phyloP scores from a whole-genome alignment of 2,113 vertebrate species.

The Syngnathoides biaculeatus region DNA sequence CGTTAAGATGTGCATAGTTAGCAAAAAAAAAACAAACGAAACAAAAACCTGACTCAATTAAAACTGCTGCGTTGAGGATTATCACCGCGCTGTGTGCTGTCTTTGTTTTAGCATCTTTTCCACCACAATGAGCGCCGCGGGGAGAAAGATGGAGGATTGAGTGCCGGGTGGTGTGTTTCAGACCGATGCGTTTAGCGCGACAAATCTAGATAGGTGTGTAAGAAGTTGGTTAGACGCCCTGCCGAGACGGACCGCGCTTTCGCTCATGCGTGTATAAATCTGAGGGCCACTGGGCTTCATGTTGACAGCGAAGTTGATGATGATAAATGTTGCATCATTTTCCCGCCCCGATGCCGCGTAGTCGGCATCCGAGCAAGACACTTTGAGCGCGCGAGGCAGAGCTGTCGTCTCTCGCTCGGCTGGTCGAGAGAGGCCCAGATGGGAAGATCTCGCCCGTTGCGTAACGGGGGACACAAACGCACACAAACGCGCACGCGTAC shows the following conservation, averaged over 20 bases:
- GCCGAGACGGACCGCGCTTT: slow-evolving; percentile 31
- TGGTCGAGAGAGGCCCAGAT: slow-evolving; percentile 68
- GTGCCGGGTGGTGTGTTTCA: not conserved
- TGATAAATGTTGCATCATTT: slow-evolving; percentile 11
- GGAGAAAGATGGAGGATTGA: slow-evolving; percentile 27
- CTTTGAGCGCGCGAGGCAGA: slow-evolving; percentile 52
- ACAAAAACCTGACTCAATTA: too few species aligned
- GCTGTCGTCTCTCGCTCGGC: slow-evolving; percentile 66
- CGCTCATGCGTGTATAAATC: slow-evolving; percentile 5
- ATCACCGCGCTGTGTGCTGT: slow-evolving; percentile 56
- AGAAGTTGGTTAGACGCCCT: slow-evolving; percentile 48
- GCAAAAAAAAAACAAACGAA: slow-evolving; percentile 24
- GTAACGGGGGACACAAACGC: slow-evolving; percentile 61
- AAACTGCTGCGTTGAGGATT: slow-evolving; percentile 63
- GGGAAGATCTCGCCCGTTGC: slow-evolving; percentile 72
- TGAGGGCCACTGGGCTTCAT: slow-evolving; percentile 17
- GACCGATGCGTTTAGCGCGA: slow-evolving; percentile 45
- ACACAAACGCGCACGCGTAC: slow-evolving; percentile 29
- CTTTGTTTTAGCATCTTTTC: slow-evolving; percentile 68
- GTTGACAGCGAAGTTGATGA: slow-evolving; percentile 17
- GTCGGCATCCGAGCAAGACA: not conserved
- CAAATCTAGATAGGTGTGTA: slow-evolving; percentile 53
- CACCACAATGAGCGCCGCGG: slow-evolving; percentile 61
- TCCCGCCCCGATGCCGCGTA: not conserved
- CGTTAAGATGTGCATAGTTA: slow-evolving; percentile 6